Evolutionary conservation across 2,888 invertebrate species (phyloP), one percentile per base, ranked within the genome.

Genomic region (Patella pellucida): DNA sequence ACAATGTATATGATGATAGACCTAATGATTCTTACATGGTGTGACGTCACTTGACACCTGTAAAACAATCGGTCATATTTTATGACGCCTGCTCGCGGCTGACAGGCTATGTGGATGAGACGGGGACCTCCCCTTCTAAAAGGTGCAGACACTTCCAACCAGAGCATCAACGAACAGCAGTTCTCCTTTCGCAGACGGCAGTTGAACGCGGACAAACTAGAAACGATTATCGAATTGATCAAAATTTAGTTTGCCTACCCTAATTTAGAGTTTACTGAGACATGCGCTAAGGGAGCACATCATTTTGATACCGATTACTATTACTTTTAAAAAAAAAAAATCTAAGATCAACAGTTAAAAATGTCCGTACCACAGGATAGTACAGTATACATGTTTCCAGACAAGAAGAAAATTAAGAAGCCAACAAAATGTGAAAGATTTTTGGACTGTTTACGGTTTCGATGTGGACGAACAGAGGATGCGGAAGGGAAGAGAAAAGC

Each of bases 391-490:
- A 41, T 15, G 56, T 56, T 71, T 54, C 16, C 16, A 52, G 54
- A 14, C 11, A n/a, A 54, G n/a, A 41, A 31, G 41, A 27, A n/a
- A 19, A 19, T n/a, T 51, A 73, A 41, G 16, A 27, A n/a, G 62
- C 50, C 19, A 15, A 73, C 50, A 54, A 62, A 41, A 50, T 62
- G 27, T 62, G 68, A 51, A 41, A 12, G 56, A 12, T 27, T n/a
- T 51, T 23, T 23, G 27, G 62, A 15, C 23, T 27, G 16, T 68
- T 54, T 54, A 19, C 19, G 16, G 16, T 51, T 16, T 41, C 73
- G 16, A 19, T 52, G 14, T 31, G 5, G 67, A 52, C 67, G 56
- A 15, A 69, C 72, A 23, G 70, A 74, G 7, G 94, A 97, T 52
- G 41, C 16, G 16, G 75, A 75, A 41, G 75, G 71, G 16, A 68